A percentile compares a stretch with the other conserved stretches of the same genome.
Evolutionary conservation across 2,113 vertebrate genomes (phyloP).

Genomic region (Hippocampus guttulatus): DNA sequence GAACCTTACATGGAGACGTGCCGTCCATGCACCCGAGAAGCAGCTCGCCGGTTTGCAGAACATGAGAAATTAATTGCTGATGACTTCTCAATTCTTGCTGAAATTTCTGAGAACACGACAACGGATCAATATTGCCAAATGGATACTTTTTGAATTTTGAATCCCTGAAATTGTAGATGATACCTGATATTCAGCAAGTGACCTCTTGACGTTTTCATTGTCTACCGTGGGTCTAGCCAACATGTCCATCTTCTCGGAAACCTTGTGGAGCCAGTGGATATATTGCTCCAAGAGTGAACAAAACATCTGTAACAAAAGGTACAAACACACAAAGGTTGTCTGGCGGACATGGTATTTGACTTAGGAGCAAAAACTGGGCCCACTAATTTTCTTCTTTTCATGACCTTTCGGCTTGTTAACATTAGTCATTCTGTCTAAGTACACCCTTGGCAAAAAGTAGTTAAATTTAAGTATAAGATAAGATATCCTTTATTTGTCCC

Average conservation of each 20-base stretch:
- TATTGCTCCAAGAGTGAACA: constrained; percentile 84
- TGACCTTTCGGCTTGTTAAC: too few relatives aligned
- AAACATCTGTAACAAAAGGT: constrained; percentile 73
- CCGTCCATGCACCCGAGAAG: constrained; percentile 80
- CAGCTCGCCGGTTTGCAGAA: constrained; percentile 78
- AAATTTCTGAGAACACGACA: constrained; percentile 71
- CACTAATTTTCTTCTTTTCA: too few relatives aligned
- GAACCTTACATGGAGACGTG: constrained; percentile 78
- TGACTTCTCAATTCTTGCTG: constrained; percentile 79
- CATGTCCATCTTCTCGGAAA: constrained; percentile 67
- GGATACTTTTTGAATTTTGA: background rate
- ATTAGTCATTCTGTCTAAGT: too few relatives aligned
- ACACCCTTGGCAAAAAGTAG: too few relatives aligned
- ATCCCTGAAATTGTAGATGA: constrained; percentile 12
- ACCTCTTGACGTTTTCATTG: constrained; percentile 66
- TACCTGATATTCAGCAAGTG: constrained; percentile 82
- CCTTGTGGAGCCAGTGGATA: constrained; percentile 76
- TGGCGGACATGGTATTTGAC: background rate
- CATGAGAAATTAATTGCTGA: constrained; percentile 72
- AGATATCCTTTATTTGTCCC: too few relatives aligned
- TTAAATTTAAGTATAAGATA: too few relatives aligned
- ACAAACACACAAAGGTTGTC: background rate
- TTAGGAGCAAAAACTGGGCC: too few relatives aligned
- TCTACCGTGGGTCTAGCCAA: constrained; percentile 61
- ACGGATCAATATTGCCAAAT: background rate